Percentiles rank a stretch among this genome's conserved stretches.
phyloP scores from a whole-genome alignment of 37 sponge, comb jelly and placozoan species.

The Lycopodina hypogea region DNA sequence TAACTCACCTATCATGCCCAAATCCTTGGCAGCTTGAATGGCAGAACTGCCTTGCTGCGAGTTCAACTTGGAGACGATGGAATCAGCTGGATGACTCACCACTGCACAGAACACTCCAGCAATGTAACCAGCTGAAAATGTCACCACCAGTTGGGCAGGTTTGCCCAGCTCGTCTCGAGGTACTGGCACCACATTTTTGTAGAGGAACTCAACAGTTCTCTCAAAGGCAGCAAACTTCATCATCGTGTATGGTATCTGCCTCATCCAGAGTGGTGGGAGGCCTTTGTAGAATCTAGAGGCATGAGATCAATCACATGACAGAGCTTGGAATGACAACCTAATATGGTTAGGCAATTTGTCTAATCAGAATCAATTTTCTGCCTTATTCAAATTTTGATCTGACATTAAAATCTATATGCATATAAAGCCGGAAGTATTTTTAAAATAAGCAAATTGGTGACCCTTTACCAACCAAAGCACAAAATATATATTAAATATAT shows the following conservation, averaged over 20 bases:
- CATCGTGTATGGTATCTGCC: constrained; percentile 99
- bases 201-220: constrained; percentile 94
- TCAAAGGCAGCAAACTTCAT: constrained; percentile 99
- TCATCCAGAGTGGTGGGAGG: constrained; percentile 91
- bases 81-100: constrained; percentile 97
- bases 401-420: background rate
- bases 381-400: background rate
- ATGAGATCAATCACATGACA: no score
- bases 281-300: constrained; percentile 91
- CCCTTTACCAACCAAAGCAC: no score
- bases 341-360: background rate
- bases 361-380: background rate
- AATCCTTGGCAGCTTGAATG: constrained; percentile 78
- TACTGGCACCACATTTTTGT: constrained; percentile 96
- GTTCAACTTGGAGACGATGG: constrained; percentile 96
- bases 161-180: constrained; percentile 77
- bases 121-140: constrained; percentile 98
- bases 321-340: background rate
- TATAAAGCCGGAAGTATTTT: no score
- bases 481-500: no score
- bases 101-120: constrained; percentile 99
- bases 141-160: constrained; percentile 92
- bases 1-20: constrained; percentile 82
- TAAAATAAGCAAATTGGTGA: no score
- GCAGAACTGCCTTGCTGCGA: constrained; percentile 88